Base-by-base conservation (phyloP, 2,113 vertebrate genomes). In the Rousettus leschenaultii region DNA sequence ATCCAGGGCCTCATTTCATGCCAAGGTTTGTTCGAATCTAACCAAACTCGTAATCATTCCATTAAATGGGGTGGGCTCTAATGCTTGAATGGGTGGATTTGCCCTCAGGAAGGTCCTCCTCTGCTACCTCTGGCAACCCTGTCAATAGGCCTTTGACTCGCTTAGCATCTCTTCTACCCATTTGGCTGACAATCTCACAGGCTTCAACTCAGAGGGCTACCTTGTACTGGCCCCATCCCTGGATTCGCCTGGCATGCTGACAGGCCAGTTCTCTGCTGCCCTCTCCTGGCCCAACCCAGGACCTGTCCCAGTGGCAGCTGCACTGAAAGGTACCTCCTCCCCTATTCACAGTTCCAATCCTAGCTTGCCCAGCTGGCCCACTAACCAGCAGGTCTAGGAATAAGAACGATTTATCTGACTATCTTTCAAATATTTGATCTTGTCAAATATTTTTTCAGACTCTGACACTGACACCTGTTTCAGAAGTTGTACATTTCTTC, bases 251-350 rank as follows among this genome's bases (percentile, higher is more conserved):
- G 68, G 24, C 43, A 89, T 66, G 53, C 6, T 30, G 10, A 45
- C 63, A 88, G 45, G 45, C 63, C 45, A 91, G 83, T 79, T 97
- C 94, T 95, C 65, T 96, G 83, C 94, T 90, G 65, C 84, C 65
- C n/a, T 75, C 87, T 95, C 16, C 78, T 96, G 95, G 74, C 40
- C 35, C 83, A 75, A 93, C 48, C 22, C 35, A 71, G 75, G 6
- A 89, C 59, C 65, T 80, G 57, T 53, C 45, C 21, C 43, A 43
- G 40, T 55, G 51, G 28, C 43, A 26, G 6, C 13, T n/a, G 19
- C 68, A 10, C 2, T 18, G 33, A 96, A 97, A 82, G 55, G 12
- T 35, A 33, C 51, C 13, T 74, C 21, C 26, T 40, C 51, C 15
- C 51, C 21, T 77, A 51, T 70, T 92, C 66, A 65, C 26, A 48